A percentile compares a stretch with the other conserved stretches of the same genome.
phyloP scores from a whole-genome alignment of 2,113 vertebrate genomes.

The Chelonoidis abingdonii region DNA sequence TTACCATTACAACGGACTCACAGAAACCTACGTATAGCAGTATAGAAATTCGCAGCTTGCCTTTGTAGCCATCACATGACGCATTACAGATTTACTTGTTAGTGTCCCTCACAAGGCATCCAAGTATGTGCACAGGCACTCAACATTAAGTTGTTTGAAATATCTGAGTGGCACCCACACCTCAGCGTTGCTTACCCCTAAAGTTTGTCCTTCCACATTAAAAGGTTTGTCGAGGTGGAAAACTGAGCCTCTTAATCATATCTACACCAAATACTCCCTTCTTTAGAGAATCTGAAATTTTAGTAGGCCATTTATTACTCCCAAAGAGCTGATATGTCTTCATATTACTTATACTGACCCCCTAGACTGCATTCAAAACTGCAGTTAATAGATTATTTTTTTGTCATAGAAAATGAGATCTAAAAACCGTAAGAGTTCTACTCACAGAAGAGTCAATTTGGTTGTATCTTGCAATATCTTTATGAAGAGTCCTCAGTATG shows the following conservation, averaged over 20 bases:
- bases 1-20: background rate
- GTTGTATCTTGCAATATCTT: conserved; percentile 93
- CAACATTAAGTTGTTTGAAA: background rate
- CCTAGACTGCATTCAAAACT: background rate
- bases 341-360: background rate
- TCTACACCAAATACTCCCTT: background rate
- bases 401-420: accelerated
- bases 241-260: background rate
- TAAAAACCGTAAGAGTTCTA: conserved; percentile 41
- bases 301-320: background rate
- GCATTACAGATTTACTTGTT: background rate
- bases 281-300: background rate
- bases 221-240: background rate
- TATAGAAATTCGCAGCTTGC: background rate
- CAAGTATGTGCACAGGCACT: background rate
- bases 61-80: background rate
- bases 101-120: background rate
- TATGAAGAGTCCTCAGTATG: conserved; percentile 89
- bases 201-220: background rate
- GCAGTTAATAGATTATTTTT: background rate
- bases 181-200: background rate
- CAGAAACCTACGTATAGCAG: background rate
- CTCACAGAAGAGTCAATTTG: conserved; percentile 84
- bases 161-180: background rate
- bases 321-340: background rate